Evolutionary conservation across 2,888 invertebrate genomes (phyloP), one percentile per base, ranked within the genome.

Genomic region (Drosophila formosana): DNA sequence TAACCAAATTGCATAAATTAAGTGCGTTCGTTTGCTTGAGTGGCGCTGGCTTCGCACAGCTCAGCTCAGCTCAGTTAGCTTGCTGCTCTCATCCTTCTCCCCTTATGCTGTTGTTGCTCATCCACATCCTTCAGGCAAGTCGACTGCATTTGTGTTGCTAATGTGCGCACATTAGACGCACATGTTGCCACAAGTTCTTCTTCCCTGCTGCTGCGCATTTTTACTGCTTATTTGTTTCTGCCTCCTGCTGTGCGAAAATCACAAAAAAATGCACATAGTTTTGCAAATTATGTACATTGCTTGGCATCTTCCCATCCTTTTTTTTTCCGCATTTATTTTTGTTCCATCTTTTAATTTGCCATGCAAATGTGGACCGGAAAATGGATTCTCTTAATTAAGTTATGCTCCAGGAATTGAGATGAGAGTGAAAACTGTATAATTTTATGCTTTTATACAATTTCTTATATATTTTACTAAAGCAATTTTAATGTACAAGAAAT

Each of bases 1-100:
- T 90, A 90, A 89, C 88, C 88, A 90, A 91, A 91, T 91, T 91
- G 91, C 91, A 89, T 89, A 90, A 89, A 90, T 90, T 91, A 91
- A 90, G 90, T 89, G 90, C 88, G 86, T 88, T 88, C 88, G 89
- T 81, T 79, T 87, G 88, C 82, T 85, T 81, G 84, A 89, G 82
- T 87, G 86, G 79, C 82, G 70, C 63, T 69, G 73, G 80, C 78
- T 77, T 77, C 65, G 65, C 80, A 66, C 69, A 65, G 60, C 73
- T 70, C 62, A 45, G 55, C 30, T 43, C 47, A 37, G 45, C 84
- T 69, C 32, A 32, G 18, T 18, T 30, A 66, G 67, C 71, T 34
- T 67, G 8, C 60, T 57, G 53, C 39, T 52, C 53, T 53, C 71
- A 62, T 52, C 43, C 37, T 4, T 13, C 23, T 7, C 23, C 11